phyloP scores from a whole-genome alignment of 92 coral and sea anemone genomes.

The Palythoa grandis region DNA sequence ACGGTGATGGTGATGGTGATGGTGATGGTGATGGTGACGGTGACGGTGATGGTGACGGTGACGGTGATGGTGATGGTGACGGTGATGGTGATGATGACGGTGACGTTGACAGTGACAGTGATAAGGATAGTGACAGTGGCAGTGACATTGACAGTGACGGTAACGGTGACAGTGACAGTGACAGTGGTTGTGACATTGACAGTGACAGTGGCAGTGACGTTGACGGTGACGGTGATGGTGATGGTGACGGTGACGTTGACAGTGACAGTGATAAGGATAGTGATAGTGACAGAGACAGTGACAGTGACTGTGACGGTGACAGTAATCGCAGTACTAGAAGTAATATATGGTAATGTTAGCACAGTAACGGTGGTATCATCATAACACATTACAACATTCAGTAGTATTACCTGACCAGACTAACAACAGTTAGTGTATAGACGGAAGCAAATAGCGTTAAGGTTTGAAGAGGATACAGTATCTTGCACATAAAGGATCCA shows the following conservation, averaged over 20 bases:
- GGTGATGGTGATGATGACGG: no score
- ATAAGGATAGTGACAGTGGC: no score
- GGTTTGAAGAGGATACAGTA: constrained; percentile 80
- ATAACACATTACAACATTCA: background rate
- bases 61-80: no score
- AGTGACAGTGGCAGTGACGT: background rate
- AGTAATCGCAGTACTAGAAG: background rate
- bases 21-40: background rate
- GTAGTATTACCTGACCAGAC: constrained; percentile 43
- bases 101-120: no score
- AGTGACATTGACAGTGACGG: no score
- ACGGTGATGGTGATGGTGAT: background rate
- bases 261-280: background rate
- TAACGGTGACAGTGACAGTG: background rate
- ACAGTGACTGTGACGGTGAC: background rate
- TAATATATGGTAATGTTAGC: background rate
- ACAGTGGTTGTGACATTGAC: background rate
- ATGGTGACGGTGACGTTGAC: background rate
- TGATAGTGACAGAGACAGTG: background rate
- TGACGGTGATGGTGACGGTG: background rate
- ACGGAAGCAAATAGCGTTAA: constrained; percentile 75
- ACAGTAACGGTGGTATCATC: no score
- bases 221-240: background rate
- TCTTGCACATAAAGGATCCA: constrained; percentile 66
- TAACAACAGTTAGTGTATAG: constrained; percentile 69